These are phyloP conservation scores for Mormyrus lacerda DNA, from an alignment of 2,113 vertebrate species.

Conservation along the genomic window DNA sequence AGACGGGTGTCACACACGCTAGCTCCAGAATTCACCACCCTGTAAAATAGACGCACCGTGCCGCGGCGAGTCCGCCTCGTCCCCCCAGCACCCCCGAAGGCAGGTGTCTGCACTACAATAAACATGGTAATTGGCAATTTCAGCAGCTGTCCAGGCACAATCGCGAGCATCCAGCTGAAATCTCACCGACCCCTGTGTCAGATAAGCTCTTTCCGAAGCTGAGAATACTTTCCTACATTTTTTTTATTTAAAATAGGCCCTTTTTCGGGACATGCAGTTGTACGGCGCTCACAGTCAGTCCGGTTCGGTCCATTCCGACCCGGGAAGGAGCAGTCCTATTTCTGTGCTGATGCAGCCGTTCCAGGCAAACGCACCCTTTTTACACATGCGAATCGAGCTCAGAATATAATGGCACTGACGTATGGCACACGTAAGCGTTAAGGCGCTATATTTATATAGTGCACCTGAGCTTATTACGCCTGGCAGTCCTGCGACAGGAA, in stretches of 20 bases:
- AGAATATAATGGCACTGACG: not conserved
- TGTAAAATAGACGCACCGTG: not conserved
- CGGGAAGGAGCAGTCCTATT: not conserved
- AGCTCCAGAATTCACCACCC: constrained; percentile 45
- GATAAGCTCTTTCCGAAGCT: not conserved
- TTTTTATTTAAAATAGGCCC: not conserved
- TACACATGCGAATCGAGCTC: not conserved
- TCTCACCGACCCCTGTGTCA: constrained; percentile 40
- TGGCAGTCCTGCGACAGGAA: not conserved
- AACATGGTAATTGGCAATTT: constrained; percentile 59
- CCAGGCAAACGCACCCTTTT: not conserved
- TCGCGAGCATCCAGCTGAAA: constrained; percentile 39
- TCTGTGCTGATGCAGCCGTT: not conserved
- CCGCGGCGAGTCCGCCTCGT: not conserved
- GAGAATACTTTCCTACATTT: not conserved
- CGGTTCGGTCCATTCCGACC: not conserved
- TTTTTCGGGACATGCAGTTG: not conserved
- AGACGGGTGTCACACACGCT: constrained; percentile 53
- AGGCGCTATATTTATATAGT: not conserved
- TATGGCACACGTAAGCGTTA: not conserved
- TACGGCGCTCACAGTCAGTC: not conserved
- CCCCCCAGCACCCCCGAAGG: constrained; percentile 9
- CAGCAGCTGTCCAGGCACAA: constrained; percentile 44
- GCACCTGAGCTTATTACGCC: constrained; percentile 8
- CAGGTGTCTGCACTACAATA: constrained; percentile 45